phyloP scores from a whole-genome alignment of 2,888 invertebrate species.

The Cheilosia scutellata region DNA sequence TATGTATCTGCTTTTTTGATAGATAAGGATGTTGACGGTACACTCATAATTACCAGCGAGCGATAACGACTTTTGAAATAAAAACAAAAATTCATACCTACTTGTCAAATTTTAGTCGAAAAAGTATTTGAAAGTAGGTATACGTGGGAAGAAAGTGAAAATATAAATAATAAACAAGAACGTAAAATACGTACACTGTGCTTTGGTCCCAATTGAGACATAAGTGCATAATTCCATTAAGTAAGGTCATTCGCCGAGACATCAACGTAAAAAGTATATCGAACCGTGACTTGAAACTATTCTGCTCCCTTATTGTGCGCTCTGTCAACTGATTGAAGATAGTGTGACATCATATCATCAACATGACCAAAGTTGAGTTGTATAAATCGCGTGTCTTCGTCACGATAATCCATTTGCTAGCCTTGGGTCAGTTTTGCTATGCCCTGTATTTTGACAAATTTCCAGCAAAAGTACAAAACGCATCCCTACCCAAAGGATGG shows the following conservation, averaged over 20 bases:
- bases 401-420: slow-evolving; percentile 82
- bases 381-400: slow-evolving; percentile 83
- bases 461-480: slow-evolving; percentile 82
- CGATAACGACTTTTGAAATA: slow-evolving; percentile 27
- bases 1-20: slow-evolving; percentile 16
- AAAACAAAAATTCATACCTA: slow-evolving; percentile 16
- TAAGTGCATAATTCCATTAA: slow-evolving; percentile 36
- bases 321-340: slow-evolving; percentile 24
- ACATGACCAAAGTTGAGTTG: slow-evolving; percentile 84
- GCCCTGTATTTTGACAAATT: slow-evolving; percentile 85
- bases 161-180: slow-evolving; percentile 19
- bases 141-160: slow-evolving; percentile 45
- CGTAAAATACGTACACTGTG: slow-evolving; percentile 9
- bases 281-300: not conserved
- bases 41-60: slow-evolving; percentile 28
- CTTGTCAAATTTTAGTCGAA: slow-evolving; percentile 16
- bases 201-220: slow-evolving; percentile 22
- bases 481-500: slow-evolving; percentile 81
- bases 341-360: slow-evolving; percentile 73
- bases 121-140: slow-evolving; percentile 21
- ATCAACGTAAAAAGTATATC: not conserved
- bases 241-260: slow-evolving; percentile 59
- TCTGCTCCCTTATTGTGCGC: not conserved
- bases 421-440: slow-evolving; percentile 82
- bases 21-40: slow-evolving; percentile 37